phyloP scores from a whole-genome alignment of 2,113 vertebrate species.

The Tichodroma muraria region DNA sequence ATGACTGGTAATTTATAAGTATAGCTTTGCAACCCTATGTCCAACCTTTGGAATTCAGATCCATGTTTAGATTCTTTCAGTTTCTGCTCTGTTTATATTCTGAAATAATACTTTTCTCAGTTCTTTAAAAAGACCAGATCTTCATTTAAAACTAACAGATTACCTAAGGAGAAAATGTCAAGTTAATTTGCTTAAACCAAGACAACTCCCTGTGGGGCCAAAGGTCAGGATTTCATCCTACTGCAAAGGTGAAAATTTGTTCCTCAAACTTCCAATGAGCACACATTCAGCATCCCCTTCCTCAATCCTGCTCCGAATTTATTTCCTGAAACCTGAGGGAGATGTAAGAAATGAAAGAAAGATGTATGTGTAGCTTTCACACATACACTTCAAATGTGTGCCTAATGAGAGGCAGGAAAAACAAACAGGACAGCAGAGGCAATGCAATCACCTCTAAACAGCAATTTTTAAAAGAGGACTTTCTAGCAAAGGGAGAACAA shows the following conservation, averaged over 20 bases:
- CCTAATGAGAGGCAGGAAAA: not conserved
- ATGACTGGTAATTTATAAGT: not conserved
- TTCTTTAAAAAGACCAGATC: not conserved
- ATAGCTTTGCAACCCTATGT: not conserved
- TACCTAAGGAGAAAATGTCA: not conserved
- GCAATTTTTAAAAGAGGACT: not conserved
- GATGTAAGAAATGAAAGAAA: not conserved
- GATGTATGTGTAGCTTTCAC: not conserved
- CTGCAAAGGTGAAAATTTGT: not conserved
- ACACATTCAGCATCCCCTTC: not conserved
- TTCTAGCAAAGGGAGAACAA: not conserved
- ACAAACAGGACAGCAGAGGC: not conserved
- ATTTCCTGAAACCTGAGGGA: not conserved
- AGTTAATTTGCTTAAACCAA: not conserved
- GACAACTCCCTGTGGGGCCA: not conserved
- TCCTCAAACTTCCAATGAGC: not conserved
- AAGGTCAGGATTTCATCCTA: not conserved
- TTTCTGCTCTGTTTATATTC: not conserved
- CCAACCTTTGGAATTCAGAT: not conserved
- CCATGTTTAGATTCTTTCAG: not conserved
- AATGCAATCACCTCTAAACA: not conserved
- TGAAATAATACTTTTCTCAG: not conserved
- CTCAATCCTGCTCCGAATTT: not conserved
- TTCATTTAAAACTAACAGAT: not conserved
- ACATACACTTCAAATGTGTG: not conserved